Evolutionary conservation across 2,113 vertebrate genomes (phyloP), one percentile per base, ranked within the genome.

Genomic region (Pterophyllum scalare): DNA sequence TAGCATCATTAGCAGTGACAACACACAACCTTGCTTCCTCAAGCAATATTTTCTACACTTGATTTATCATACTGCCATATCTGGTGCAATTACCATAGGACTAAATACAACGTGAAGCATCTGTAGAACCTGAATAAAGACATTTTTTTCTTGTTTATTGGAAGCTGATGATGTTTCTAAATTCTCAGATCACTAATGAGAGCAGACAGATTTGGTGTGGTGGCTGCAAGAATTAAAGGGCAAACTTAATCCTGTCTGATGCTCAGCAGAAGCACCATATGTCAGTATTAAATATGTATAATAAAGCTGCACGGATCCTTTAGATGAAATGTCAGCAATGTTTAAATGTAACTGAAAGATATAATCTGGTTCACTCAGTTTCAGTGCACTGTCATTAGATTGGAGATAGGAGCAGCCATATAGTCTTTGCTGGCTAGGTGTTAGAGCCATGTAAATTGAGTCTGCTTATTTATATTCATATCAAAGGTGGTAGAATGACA

Each of bases 241-340:
- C 61, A 88, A 54, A 57, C 49, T 31, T 85, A 81, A 81, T 92
- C 79, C 67, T 26, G n/a, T 87, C 35, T 84, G 70, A 74, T 76
- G 61, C 77, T 87, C 20, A 82, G 49, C 72, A 57, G 79, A 65
- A 43, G 84, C 80, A 28, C 81, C 88, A 88, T 80, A 88, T 88
- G 83, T 82, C 88, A 28, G 26, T 40, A 82, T 90, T 40, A 92
- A 87, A 92, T 88, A 90, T 87, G 74, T 58, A 86, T 78, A 52
- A 28, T 49, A 13, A 83, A 67, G 70, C 40, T 67, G 15, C 38
- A 59, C n/a, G 24, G 28, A 77, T 56, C 28, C n/a, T 78, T 72
- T 46, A 5, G 75, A 49, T 76, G 28, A 60, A 81, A 88, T 77
- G 77, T 81, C 84, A 87, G 57, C 79, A 13, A 5, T 38, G 26